Evolutionary conservation across 2,797 vertebrate genomes (phyloP).

Genomic region (Pyrrhura leucotis): DNA sequence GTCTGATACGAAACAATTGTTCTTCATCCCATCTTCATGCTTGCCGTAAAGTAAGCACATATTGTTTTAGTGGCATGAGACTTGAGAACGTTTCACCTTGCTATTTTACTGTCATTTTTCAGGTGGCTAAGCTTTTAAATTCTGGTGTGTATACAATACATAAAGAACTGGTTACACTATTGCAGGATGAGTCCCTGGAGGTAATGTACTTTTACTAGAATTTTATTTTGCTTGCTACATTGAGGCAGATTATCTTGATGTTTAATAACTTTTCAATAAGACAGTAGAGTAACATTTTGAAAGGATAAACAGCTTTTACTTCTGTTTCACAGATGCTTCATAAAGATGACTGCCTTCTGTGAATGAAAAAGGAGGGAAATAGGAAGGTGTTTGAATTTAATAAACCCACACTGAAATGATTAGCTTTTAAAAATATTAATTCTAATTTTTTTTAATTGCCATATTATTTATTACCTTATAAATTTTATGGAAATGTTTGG

Average conservation of each 20-base stretch:
- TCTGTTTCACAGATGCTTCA: neutral
- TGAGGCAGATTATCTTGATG: neutral
- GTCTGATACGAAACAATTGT: neutral
- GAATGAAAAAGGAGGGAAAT: neutral
- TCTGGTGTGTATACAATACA: slow-evolving; percentile 88
- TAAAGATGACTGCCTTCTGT: neutral
- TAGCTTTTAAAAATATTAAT: neutral
- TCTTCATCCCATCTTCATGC: neutral
- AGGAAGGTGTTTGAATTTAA: neutral
- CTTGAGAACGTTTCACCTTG: slow-evolving; percentile 53
- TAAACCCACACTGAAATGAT: neutral
- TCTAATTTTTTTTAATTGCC: neutral
- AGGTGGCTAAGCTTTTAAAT: slow-evolving; percentile 93
- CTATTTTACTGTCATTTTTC: slow-evolving; percentile 35
- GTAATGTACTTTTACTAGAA: slow-evolving; percentile 76
- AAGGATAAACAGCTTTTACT: neutral
- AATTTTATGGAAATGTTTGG: neutral
- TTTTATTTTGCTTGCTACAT: slow-evolving; percentile 26
- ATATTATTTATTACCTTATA: neutral
- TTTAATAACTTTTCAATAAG: neutral
- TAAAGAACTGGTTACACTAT: slow-evolving; percentile 89
- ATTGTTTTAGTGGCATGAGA: neutral
- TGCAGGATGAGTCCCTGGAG: slow-evolving; percentile 93
- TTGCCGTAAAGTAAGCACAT: neutral
- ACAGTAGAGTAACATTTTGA: neutral